Evolutionary conservation across 2,888 invertebrate species (phyloP), one percentile per base, ranked within the genome.

Genomic region (Rhyacophila evoluta): DNA sequence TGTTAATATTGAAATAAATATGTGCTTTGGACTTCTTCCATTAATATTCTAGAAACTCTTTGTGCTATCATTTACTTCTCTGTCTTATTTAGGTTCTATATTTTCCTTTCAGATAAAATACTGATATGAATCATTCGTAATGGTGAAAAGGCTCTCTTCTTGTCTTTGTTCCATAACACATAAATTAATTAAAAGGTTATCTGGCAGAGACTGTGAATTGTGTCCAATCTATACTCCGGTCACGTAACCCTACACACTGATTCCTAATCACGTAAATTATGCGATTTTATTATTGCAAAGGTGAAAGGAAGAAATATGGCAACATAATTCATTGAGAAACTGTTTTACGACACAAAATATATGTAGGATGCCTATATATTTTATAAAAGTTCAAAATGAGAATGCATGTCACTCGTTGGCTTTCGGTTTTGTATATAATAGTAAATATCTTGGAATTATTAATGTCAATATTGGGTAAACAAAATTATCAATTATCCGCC

Each of bases 171-270:
- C 25, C 25, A 55, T 25, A 55, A 55, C 55, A 55, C 55, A 55
- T 55, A 55, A 55, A 55, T 55, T 55, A 55, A 55, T 55, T 55
- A 55, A 55, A 55, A 55, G 25, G 55, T 55, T 55, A 55, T 25
- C 55, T 55, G 6, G 29, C 2, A 55, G 25, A 55, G 55, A 15
- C 55, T 55, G 15, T 55, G 55, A 55, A 19, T 41, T 41, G 19
- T 15, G 41, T 55, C 15, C 25, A 19, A 55, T 55, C 19, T 25
- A 15, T 55, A 55, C 15, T 15, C 55, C 19, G 19, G 55, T 55
- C 55, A 55, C 55, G 55, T 55, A 55, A 55, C 55, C 55, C 19
- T 55, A 55, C 55, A 55, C 55, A 55, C 55, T 55, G 55, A 55
- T 55, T 55, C 55, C 55, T 55, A 55, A 55, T 55, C 15, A 55